These are phyloP conservation scores for Nomada ruficornis DNA, from an alignment of 2,888 invertebrate genomes.

Conservation along the genomic window DNA sequence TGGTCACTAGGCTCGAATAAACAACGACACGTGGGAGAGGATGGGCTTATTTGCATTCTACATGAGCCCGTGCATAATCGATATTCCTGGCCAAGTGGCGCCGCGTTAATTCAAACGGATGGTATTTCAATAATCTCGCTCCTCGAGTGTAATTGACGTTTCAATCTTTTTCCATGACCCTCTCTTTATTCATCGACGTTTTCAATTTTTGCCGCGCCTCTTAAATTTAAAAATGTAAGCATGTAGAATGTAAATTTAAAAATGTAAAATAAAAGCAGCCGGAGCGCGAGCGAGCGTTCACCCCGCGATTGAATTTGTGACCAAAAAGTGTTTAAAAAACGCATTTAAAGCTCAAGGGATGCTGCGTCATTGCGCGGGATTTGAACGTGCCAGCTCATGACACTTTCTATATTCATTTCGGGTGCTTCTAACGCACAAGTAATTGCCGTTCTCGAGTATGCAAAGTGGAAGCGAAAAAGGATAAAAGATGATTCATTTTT, in stretches of 20 bases:
- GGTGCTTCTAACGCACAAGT: background rate
- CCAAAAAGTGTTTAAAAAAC: background rate
- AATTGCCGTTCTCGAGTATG: background rate
- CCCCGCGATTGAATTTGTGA: background rate
- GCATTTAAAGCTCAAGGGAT: too few relatives aligned
- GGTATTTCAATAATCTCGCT: constrained; percentile 63
- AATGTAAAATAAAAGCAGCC: too few relatives aligned
- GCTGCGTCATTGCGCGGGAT: too few relatives aligned
- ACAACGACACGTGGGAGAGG: constrained; percentile 60
- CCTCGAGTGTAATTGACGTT: constrained; percentile 60
- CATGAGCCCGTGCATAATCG: constrained; percentile 68
- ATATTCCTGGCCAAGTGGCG: constrained; percentile 60
- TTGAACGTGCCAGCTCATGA: background rate
- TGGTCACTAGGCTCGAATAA: constrained; percentile 65
- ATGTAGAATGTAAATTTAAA: background rate
- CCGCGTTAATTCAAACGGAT: constrained; percentile 65
- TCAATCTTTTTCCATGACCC: constrained; percentile 58
- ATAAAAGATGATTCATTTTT: background rate
- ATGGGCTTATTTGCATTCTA: constrained; percentile 68
- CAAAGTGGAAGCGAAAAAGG: too few relatives aligned
- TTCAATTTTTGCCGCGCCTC: background rate
- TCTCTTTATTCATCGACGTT: constrained; percentile 20
- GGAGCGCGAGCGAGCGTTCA: too few relatives aligned
- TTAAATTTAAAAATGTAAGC: background rate
- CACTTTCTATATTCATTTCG: background rate